Evolutionary conservation across 2,888 invertebrate genomes (phyloP).

Genomic region (Trachelus stipa): DNA sequence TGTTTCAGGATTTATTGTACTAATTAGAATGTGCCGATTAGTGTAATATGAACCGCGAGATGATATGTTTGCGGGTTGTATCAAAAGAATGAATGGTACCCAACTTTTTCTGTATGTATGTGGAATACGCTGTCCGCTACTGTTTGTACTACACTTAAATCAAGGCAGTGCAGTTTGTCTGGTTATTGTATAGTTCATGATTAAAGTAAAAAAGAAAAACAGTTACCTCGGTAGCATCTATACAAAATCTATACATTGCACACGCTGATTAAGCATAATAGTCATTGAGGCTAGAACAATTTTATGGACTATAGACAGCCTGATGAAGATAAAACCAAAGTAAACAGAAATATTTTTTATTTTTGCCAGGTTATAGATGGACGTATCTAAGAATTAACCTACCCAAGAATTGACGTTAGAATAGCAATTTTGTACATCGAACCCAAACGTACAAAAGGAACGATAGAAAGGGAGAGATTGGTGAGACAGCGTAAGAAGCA

Average conservation of each 20-base stretch:
- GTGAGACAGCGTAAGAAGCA: background rate
- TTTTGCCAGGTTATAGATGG: no score
- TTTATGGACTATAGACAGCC: no score
- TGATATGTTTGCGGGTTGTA: background rate
- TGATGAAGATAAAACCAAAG: no score
- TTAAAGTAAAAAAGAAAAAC: background rate
- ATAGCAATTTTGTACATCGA: background rate
- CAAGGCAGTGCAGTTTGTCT: background rate
- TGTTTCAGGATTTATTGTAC: background rate
- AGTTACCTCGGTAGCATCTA: background rate
- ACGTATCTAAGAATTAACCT: no score
- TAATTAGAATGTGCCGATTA: background rate
- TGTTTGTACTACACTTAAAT: background rate
- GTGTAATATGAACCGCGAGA: background rate
- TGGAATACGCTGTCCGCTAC: background rate
- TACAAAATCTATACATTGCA: background rate
- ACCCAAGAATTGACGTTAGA: background rate
- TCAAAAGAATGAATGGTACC: background rate
- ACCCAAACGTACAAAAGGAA: background rate
- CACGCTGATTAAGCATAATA: background rate
- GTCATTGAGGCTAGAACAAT: background rate
- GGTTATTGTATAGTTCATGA: no score
- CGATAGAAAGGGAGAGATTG: background rate
- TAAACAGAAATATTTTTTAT: no score
- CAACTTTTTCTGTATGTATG: background rate